These are phyloP conservation scores for Cynaeus angustus DNA, from an alignment of 2,888 invertebrate genomes.

Conservation along the genomic window DNA sequence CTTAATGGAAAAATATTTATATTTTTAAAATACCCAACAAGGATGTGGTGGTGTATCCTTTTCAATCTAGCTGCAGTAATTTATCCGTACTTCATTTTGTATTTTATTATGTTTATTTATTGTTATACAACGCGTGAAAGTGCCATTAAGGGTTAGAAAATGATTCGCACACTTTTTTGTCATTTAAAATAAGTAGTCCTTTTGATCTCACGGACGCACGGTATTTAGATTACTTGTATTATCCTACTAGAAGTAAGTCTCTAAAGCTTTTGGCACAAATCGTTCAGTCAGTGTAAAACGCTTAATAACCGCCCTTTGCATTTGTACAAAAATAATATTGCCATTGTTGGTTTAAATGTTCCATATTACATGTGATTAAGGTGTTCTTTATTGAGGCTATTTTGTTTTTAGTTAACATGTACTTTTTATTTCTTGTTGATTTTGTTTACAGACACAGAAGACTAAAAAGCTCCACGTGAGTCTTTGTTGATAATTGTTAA, in stretches of 20 bases:
- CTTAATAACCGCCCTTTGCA: constrained; percentile 26
- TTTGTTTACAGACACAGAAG: constrained; percentile 40
- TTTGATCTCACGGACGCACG: constrained; percentile 7
- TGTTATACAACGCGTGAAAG: no score
- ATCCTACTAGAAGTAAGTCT: constrained; percentile 1
- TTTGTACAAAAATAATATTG: constrained; percentile 36
- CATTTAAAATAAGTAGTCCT: no score
- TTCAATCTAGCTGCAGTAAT: not conserved
- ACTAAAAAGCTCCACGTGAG: constrained; percentile 39
- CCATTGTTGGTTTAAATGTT: constrained; percentile 40
- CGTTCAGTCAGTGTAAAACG: constrained; percentile 15
- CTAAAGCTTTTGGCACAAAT: constrained; percentile 41
- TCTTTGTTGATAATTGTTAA: constrained; percentile 48
- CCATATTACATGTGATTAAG: constrained; percentile 33
- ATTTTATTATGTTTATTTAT: no score
- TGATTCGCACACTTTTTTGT: not conserved
- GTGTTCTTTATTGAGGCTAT: constrained; percentile 38
- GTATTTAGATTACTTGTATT: constrained; percentile 10
- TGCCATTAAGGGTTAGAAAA: no score
- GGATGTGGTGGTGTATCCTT: not conserved
- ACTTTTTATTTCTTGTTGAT: constrained; percentile 29
- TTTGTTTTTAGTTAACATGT: constrained; percentile 18
- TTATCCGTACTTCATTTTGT: not conserved
- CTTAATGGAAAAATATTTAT: not conserved
- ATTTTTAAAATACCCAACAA: not conserved